Evolutionary conservation across 2,797 vertebrate species (phyloP).

Genomic region (Arrhamphus sclerolepis): DNA sequence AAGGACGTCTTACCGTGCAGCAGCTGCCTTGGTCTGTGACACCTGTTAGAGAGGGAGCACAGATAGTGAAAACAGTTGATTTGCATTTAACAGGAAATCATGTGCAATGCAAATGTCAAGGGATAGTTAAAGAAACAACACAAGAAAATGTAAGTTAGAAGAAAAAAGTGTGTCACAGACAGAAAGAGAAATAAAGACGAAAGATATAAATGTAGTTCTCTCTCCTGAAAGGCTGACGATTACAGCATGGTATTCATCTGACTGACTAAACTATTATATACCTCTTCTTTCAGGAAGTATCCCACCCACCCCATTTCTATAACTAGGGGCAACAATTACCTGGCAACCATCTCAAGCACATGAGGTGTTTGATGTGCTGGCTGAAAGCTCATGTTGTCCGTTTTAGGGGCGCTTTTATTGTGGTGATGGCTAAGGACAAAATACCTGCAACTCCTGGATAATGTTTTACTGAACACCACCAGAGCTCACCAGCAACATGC

Average conservation of each 20-base stretch:
- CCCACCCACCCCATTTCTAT: conserved; percentile 57
- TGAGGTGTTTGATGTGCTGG: conserved; percentile 58
- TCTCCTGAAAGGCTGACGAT: conserved; percentile 36
- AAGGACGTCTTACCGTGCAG: conserved; percentile 69
- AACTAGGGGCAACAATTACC: conserved; percentile 84
- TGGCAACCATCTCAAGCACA: conserved; percentile 78
- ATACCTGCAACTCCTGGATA: conserved; percentile 4
- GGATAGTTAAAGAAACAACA: conserved; percentile 46
- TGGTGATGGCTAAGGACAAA: conserved; percentile 14
- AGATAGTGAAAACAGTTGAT: conserved; percentile 66
- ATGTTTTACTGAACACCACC: neutral
- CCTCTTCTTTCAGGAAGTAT: conserved; percentile 65
- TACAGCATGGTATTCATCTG: conserved; percentile 32
- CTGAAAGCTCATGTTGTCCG: conserved; percentile 57
- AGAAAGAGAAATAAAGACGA: conserved; percentile 22
- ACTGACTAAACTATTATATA: conserved; percentile 47
- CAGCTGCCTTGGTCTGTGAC: conserved; percentile 50
- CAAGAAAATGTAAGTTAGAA: conserved; percentile 8
- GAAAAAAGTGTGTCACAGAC: neutral
- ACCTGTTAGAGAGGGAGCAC: conserved; percentile 76
- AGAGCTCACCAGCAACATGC: neutral
- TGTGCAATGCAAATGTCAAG: conserved; percentile 78
- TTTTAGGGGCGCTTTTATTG: conserved; percentile 22
- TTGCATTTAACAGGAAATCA: conserved; percentile 78
- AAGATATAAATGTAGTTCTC: conserved; percentile 33